Percentiles rank a stretch among this genome's conserved stretches.
Evolutionary conservation across 2,888 invertebrate genomes (phyloP).

Genomic region (Argyresthia goedartella): DNA sequence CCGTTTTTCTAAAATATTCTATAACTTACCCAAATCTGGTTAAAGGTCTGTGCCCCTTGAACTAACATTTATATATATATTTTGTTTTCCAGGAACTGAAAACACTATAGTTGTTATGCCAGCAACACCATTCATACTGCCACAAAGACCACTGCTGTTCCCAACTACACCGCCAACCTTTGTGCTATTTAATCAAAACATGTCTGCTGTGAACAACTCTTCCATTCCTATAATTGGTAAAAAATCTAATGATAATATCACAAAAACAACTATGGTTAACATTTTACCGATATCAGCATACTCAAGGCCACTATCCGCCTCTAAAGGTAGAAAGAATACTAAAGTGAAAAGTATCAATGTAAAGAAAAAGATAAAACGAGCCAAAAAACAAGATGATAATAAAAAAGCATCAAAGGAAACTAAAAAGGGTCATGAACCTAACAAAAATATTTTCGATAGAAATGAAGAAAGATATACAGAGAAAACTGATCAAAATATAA

Average conservation of each 20-base stretch:
- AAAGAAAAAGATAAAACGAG: constrained; percentile 13
- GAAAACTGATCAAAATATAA: background rate
- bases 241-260: constrained; percentile 40
- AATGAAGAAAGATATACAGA: background rate
- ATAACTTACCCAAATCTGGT: too few relatives aligned
- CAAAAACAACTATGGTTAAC: constrained; percentile 64
- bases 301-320: constrained; percentile 47
- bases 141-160: constrained; percentile 51
- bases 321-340: constrained; percentile 39
- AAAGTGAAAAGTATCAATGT: constrained; percentile 23
- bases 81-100: constrained; percentile 47
- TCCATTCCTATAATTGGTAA: constrained; percentile 39
- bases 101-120: constrained; percentile 55
- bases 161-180: constrained; percentile 52
- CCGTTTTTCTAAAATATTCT: too few relatives aligned
- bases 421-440: constrained; percentile 12
- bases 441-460: background rate
- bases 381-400: constrained; percentile 4
- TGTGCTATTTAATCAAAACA: constrained; percentile 46
- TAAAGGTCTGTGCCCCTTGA: too few relatives aligned
- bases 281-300: constrained; percentile 63
- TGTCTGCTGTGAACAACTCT: constrained; percentile 42
- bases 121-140: constrained; percentile 53
- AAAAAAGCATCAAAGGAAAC: constrained; percentile 11
- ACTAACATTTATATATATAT: too few relatives aligned